Conservation (phyloP, 2,113 vertebrate species). For the Neoarius graeffei region DNA sequence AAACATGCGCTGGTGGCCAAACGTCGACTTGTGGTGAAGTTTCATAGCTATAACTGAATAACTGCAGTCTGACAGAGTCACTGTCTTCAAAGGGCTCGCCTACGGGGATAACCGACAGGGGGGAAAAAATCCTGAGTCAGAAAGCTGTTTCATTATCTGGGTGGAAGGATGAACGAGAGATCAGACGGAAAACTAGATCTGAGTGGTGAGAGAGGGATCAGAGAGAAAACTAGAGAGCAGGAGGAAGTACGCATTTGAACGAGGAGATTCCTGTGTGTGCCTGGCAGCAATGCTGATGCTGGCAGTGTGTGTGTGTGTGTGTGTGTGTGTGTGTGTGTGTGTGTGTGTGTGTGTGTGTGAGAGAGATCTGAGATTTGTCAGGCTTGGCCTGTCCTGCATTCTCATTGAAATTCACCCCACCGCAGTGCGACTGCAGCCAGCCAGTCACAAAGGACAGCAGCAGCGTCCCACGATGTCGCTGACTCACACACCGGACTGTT, state of each 20-base stretch:
- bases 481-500: slow-evolving; percentile 50
- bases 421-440: slow-evolving; percentile 57
- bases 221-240: slow-evolving; percentile 6
- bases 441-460: slow-evolving; percentile 53
- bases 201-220: neutral
- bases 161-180: neutral
- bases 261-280: slow-evolving; percentile 32
- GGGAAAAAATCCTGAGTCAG: slow-evolving; percentile 14
- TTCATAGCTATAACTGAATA: neutral
- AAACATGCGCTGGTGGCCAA: neutral
- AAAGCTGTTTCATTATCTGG: slow-evolving; percentile 11
- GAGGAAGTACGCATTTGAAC: slow-evolving; percentile 7
- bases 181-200: neutral
- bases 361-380: slow-evolving; percentile 37
- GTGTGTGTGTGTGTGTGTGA: too few relatives aligned
- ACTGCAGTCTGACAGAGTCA: neutral
- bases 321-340: neutral
- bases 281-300: slow-evolving; percentile 35
- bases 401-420: slow-evolving; percentile 60
- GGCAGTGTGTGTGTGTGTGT: slow-evolving; percentile 18
- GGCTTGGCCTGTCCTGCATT: slow-evolving; percentile 51
- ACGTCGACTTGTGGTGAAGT: neutral
- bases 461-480: slow-evolving; percentile 41
- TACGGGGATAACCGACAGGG: neutral
- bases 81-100: slow-evolving; percentile 1